Evolutionary conservation across 2,113 vertebrate genomes (phyloP), one percentile per base, ranked within the genome.

Genomic region (Siniperca knerii): DNA sequence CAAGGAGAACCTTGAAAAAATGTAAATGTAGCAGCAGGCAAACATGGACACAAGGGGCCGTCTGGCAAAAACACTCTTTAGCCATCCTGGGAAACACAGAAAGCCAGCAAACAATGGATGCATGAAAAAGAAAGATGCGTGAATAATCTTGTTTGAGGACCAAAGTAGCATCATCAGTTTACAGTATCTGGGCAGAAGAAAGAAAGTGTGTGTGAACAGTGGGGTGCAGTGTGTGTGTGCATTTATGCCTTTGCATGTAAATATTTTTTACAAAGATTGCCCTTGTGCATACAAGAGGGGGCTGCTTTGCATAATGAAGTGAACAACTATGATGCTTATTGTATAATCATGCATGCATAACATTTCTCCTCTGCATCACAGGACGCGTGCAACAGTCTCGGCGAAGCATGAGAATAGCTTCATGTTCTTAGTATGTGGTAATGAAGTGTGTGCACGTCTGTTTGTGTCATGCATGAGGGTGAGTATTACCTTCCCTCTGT

Each of bases 91-190:
- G 65, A 76, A 74, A 82, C 12, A 58, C 29, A 55, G 33, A 44
- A 66, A 25, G 65, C 70, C 60, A 74, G 50, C 2, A 5, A 79
- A 21, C 16, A 33, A 82, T 20, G 8, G 46, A 57, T 73, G 70
- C 61, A 74, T 74, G 18, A 86, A 85, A 52, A 62, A 57, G 57
- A 83, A 66, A 79, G 46, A 88, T n/a, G 61, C 48, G 0, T 80
- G 16, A 87, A 78, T 82, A 77, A 87, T 90, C 62, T 75, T 77
- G 52, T 85, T 81, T 37, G 18, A n/a, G 35, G 18, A 85, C 67
- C 37, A 81, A 61, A 78, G 46, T 58, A 60, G 58, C 58, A 33
- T 75, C 52, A 76, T 87, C 67, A 85, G 77, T 80, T 77, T 77
- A 75, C 70, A 69, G 77, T 75, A 57, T 82, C 64, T 71, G 58